Evolutionary conservation across 1,140 invertebrate species (phyloP).

Genomic region (Drusus annulatus): DNA sequence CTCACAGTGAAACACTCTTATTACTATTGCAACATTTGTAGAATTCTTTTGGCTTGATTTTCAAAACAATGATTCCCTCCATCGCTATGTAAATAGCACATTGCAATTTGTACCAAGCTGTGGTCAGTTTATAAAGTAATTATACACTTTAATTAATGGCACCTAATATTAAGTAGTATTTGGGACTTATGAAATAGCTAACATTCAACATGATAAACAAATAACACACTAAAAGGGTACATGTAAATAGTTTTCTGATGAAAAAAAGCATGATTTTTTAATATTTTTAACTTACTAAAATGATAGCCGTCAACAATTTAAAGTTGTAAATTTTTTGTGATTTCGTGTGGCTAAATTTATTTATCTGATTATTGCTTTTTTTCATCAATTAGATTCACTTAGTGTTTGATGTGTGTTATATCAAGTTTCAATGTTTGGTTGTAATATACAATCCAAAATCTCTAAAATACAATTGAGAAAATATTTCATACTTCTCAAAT

Average conservation of each 20-base stretch:
- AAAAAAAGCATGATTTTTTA: slow-evolving; percentile 6
- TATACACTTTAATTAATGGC: slow-evolving; percentile 22
- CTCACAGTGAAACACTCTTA: background rate
- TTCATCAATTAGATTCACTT: background rate
- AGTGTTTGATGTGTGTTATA: background rate
- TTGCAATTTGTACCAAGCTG: slow-evolving; percentile 15
- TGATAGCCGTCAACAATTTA: background rate
- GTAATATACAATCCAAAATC: background rate
- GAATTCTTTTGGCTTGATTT: slow-evolving; percentile 17
- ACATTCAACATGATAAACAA: slow-evolving; percentile 18
- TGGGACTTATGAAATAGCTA: slow-evolving; percentile 2
- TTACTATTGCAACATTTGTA: background rate
- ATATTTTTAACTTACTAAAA: background rate
- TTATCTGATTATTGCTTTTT: background rate
- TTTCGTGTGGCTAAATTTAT: background rate
- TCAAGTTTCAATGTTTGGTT: background rate
- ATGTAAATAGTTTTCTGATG: slow-evolving; percentile 13
- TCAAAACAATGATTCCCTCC: slow-evolving; percentile 6
- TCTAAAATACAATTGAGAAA: background rate
- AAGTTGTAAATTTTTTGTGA: background rate
- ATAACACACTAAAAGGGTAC: slow-evolving; percentile 37
- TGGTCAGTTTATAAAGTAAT: background rate
- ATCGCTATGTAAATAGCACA: slow-evolving; percentile 21
- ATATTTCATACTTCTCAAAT: no score
- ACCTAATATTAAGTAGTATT: slow-evolving; percentile 21